Conservation (phyloP, 2,113 vertebrate genomes). For the Neolamprologus cancellatus region DNA sequence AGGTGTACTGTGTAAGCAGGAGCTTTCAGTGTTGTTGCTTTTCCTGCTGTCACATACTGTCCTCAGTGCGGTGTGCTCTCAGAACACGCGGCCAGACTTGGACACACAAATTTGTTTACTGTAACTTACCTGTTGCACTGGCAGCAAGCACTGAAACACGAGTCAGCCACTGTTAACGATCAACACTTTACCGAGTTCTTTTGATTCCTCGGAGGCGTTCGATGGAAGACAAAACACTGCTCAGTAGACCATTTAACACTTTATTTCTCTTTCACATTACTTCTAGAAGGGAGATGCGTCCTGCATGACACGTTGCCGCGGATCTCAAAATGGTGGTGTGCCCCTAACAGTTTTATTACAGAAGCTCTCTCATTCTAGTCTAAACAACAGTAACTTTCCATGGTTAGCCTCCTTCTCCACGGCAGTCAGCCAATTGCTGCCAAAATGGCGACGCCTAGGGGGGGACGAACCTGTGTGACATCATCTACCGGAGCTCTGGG, state of each 20-base stretch:
- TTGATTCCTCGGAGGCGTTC: rapidly evolving
- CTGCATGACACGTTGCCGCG: background rate
- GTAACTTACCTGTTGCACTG: constrained; percentile 3
- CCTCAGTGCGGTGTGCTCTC: background rate
- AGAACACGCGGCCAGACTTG: background rate
- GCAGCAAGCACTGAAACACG: background rate
- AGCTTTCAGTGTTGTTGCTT: background rate
- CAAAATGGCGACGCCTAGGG: background rate
- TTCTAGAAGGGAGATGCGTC: background rate
- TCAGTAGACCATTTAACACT: background rate
- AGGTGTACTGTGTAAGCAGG: background rate
- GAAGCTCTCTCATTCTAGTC: background rate
- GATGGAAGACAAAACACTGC: background rate
- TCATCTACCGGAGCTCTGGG: background rate
- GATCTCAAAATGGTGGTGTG: background rate
- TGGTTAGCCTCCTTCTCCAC: background rate
- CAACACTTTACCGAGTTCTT: background rate
- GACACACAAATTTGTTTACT: constrained; percentile 13
- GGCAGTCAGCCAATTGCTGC: background rate
- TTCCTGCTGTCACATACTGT: background rate
- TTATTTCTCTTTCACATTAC: background rate
- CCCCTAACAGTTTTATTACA: background rate
- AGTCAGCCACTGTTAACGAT: background rate
- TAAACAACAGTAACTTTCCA: background rate
- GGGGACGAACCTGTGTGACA: background rate